These are phyloP conservation scores for Rhagoletis pomonella DNA, from an alignment of 1,140 invertebrate species.

Conservation along the genomic window DNA sequence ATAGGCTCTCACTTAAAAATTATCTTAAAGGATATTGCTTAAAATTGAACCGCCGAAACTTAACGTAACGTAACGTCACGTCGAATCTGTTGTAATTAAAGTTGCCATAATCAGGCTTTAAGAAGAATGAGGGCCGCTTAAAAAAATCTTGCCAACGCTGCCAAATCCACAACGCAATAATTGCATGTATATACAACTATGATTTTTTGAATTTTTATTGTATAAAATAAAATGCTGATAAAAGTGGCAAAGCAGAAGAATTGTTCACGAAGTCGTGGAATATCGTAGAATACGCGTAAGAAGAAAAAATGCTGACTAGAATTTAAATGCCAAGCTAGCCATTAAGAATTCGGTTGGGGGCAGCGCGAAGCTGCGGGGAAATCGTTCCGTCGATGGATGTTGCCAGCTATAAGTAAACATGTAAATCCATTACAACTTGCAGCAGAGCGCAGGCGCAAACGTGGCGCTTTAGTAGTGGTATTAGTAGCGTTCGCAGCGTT, in stretches of 20 bases:
- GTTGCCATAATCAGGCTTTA: neutral
- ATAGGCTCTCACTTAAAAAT: no score
- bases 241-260: neutral
- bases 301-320: slow-evolving; percentile 26
- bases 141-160: neutral
- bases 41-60: no score
- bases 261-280: neutral
- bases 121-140: neutral
- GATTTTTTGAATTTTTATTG: neutral
- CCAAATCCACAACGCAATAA: neutral
- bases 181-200: neutral
- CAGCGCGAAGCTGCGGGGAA: neutral
- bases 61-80: no score
- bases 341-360: neutral
- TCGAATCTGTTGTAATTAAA: no score
- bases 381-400: neutral
- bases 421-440: neutral
- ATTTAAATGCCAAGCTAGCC: slow-evolving; percentile 29
- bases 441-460: neutral
- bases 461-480: neutral
- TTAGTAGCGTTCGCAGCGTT: neutral
- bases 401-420: neutral
- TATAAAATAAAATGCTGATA: slow-evolving; percentile 3
- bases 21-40: no score
- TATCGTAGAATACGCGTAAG: neutral